Conservation (phyloP, 1,140 invertebrate species). For the Drosophila subobscura region DNA sequence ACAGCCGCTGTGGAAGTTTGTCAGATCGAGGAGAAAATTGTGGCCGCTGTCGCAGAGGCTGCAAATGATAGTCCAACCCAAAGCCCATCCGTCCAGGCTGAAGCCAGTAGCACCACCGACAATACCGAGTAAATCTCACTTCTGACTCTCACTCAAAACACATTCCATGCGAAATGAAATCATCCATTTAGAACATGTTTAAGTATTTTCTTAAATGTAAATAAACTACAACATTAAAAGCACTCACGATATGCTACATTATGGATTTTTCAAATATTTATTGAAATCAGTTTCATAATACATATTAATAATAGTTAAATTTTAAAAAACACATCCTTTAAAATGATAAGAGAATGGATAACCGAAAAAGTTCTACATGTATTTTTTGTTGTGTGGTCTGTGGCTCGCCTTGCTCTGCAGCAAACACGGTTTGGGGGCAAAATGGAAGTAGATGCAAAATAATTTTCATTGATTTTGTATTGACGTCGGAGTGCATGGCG, state of each 20-base stretch:
- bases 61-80: constrained; percentile 8
- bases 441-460: constrained; percentile 15
- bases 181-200: constrained; percentile 52
- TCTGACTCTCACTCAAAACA: constrained; percentile 23
- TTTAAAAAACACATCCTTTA: constrained; percentile 74
- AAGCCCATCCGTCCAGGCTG: constrained; percentile 62
- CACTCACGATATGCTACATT: not conserved
- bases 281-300: constrained; percentile 76
- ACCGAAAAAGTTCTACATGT: constrained; percentile 30
- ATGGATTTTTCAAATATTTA: constrained; percentile 73
- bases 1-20: constrained; percentile 41
- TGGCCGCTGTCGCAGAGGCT: constrained; percentile 3
- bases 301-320: constrained; percentile 75
- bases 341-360: constrained; percentile 50
- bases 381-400: not conserved
- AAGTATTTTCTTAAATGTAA: constrained; percentile 68
- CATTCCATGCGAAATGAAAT: constrained; percentile 56
- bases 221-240: constrained; percentile 24
- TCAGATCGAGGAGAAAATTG: constrained; percentile 45
- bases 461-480: constrained; percentile 11
- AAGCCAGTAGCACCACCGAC: constrained; percentile 37
- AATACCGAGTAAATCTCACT: constrained; percentile 43
- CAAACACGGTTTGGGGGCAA: not conserved
- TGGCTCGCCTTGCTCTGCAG: not conserved
- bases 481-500: not conserved